Percentiles rank a stretch among this genome's conserved stretches.
Evolutionary conservation across 2,888 invertebrate species (phyloP).

Genomic region (Pogonocherus hispidulus): DNA sequence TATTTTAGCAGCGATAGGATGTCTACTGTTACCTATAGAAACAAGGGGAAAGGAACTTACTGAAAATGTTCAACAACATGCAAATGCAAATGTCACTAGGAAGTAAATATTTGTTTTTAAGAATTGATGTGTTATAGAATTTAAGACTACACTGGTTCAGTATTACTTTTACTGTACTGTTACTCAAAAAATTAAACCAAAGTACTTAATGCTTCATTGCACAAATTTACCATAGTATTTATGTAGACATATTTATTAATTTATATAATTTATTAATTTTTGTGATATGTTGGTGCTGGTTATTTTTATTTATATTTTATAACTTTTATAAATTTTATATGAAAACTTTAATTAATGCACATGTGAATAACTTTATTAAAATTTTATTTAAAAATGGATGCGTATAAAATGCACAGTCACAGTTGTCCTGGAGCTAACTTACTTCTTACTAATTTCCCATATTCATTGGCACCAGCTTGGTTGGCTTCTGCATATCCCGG

Average conservation of each 20-base stretch:
- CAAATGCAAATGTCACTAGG: conserved; percentile 42
- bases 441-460: conserved; percentile 73
- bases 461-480: conserved; percentile 72
- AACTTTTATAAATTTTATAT: background rate
- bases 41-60: conserved; percentile 82
- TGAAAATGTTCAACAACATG: conserved; percentile 69
- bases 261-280: conserved; percentile 9
- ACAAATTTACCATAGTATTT: conserved; percentile 30
- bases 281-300: conserved; percentile 30
- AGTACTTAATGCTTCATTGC: conserved; percentile 32
- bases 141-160: conserved; percentile 30
- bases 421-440: conserved; percentile 69
- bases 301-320: conserved; percentile 5
- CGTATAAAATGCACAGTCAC: background rate
- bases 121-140: background rate
- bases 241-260: conserved; percentile 24
- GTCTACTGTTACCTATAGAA: conserved; percentile 87
- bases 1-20: conserved; percentile 80
- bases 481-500: conserved; percentile 74
- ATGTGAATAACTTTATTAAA: conserved; percentile 5
- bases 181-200: conserved; percentile 45
- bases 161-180: conserved; percentile 35
- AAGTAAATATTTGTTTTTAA: background rate
- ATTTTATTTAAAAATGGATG: background rate
- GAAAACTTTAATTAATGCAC: background rate